Percentiles rank a stretch among this genome's conserved stretches.
Conservation (phyloP, 1,140 invertebrate genomes). For the Adelges cooleyi region DNA sequence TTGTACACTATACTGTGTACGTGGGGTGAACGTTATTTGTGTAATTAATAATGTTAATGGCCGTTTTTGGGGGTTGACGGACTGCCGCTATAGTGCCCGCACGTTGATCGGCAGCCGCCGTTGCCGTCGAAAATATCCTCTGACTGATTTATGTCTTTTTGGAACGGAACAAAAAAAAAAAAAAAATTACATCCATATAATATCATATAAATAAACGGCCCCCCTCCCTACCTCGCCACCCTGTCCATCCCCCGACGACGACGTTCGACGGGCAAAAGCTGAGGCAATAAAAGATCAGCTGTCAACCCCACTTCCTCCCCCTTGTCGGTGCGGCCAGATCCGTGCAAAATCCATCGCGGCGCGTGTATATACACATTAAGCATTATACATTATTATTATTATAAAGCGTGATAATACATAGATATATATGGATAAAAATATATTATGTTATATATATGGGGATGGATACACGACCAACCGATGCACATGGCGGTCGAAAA, state of each 20-base stretch:
- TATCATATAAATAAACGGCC: conserved; percentile 24
- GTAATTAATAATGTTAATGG: conserved; percentile 29
- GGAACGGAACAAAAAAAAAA: conserved; percentile 19
- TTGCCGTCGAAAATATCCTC: conserved; percentile 26
- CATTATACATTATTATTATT: too few species aligned
- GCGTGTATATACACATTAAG: too few species aligned
- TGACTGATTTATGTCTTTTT: conserved; percentile 28
- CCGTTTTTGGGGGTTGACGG: conserved; percentile 20
- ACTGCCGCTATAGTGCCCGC: neutral
- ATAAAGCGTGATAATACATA: too few species aligned
- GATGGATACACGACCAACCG: neutral
- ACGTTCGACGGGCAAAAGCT: conserved; percentile 3
- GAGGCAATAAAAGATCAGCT: conserved; percentile 28
- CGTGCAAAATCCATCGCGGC: conserved; percentile 13
- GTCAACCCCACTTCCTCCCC: neutral
- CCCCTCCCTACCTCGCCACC: neutral
- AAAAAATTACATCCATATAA: conserved; percentile 3
- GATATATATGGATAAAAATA: too few species aligned
- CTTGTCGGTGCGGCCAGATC: neutral
- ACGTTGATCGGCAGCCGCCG: conserved; percentile 1
- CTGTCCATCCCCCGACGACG: neutral
- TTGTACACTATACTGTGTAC: conserved; percentile 10
- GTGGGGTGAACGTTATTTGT: conserved; percentile 24
- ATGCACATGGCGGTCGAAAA: neutral
- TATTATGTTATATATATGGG: too few species aligned